Conservation (phyloP, 2,888 invertebrate genomes). For the Phrixothrix hirtus region DNA sequence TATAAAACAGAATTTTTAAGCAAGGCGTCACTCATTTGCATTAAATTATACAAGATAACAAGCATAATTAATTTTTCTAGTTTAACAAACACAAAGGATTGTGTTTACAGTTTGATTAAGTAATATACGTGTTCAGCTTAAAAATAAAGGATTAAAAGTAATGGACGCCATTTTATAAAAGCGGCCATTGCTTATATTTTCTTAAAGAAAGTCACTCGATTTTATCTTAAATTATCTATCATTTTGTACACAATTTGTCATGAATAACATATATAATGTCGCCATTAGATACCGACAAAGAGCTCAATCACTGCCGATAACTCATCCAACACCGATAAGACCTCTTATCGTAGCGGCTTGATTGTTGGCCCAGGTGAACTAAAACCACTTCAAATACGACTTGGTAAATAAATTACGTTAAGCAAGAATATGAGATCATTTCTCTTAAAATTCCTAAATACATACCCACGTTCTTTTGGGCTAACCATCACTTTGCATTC, state of each 20-base stretch:
- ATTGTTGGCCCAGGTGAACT: slow-evolving; percentile 33
- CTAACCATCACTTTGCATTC: neutral
- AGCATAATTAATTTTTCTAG: slow-evolving; percentile 6
- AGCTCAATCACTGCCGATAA: slow-evolving; percentile 50
- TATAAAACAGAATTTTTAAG: slow-evolving; percentile 2
- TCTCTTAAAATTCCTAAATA: slow-evolving; percentile 4
- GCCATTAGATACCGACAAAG: slow-evolving; percentile 53
- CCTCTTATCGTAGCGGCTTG: slow-evolving; percentile 44
- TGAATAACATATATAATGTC: slow-evolving; percentile 47
- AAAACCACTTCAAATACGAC: slow-evolving; percentile 5
- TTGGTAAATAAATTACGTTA: slow-evolving; percentile 7
- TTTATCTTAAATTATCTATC: slow-evolving; percentile 23
- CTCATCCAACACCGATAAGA: slow-evolving; percentile 46
- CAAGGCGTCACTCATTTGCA: slow-evolving; percentile 1
- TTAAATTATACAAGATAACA: slow-evolving; percentile 4
- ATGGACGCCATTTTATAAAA: slow-evolving; percentile 22
- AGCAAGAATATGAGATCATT: neutral
- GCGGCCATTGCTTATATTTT: slow-evolving; percentile 18
- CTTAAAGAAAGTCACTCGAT: slow-evolving; percentile 11
- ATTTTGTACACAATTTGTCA: slow-evolving; percentile 47
- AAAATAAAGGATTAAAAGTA: neutral
- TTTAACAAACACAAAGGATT: slow-evolving; percentile 8
- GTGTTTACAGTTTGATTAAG: neutral
- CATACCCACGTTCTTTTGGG: neutral
- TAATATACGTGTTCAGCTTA: neutral